phyloP scores from a whole-genome alignment of 2,888 invertebrate genomes.

The Pristionchus arcanus region DNA sequence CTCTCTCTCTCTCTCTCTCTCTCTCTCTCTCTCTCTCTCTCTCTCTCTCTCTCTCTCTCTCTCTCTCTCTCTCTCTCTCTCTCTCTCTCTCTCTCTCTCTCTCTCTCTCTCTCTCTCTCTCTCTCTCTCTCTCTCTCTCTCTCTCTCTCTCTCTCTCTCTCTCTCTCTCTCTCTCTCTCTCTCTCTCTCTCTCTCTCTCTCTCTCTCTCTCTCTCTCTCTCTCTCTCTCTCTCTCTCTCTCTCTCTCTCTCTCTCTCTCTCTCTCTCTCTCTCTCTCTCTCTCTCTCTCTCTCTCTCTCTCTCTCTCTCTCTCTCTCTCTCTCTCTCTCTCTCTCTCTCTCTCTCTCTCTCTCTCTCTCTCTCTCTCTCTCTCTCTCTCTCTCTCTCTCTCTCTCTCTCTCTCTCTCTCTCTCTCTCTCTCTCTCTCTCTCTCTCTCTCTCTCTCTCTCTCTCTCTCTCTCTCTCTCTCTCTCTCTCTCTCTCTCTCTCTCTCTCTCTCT shows the following conservation, averaged over 20 bases:
- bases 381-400: too few relatives aligned
- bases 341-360: neutral
- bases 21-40: constrained; percentile 12
- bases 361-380: constrained; percentile 17
- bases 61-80: too few relatives aligned
- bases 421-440: too few relatives aligned
- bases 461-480: too few relatives aligned
- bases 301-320: too few relatives aligned
- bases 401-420: too few relatives aligned
- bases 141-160: neutral
- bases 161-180: neutral
- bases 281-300: too few relatives aligned
- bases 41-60: too few relatives aligned
- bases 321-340: too few relatives aligned
- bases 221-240: too few relatives aligned
- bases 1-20: constrained; percentile 6
- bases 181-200: neutral
- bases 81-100: too few relatives aligned
- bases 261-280: constrained; percentile 12
- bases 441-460: neutral
- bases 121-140: neutral
- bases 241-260: constrained; percentile 6
- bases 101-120: neutral
- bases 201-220: neutral
- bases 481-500: too few relatives aligned